Evolutionary conservation across 1,140 invertebrate genomes (phyloP).

Genomic region (Asobara japonica): DNA sequence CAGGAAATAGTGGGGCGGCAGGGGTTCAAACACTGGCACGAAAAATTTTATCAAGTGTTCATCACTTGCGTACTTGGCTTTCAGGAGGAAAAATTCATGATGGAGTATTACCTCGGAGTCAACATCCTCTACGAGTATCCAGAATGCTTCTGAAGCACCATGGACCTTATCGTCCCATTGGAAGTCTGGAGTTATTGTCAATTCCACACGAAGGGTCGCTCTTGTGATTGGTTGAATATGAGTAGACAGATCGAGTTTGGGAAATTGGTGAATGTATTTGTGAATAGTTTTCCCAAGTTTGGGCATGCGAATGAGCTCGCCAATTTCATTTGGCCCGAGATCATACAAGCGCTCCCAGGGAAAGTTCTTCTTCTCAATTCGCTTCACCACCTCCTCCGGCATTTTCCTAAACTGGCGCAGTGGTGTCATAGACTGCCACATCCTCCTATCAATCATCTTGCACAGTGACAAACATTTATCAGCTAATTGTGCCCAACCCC

Average conservation of each 20-base stretch:
- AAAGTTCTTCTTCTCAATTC: constrained; percentile 98
- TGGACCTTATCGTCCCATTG: constrained; percentile 99
- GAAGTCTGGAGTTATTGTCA: constrained; percentile 99
- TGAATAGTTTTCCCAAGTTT: constrained; percentile 98
- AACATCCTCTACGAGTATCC: constrained; percentile 99
- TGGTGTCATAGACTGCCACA: constrained; percentile 99
- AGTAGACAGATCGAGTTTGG: constrained; percentile 92
- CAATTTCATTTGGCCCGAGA: constrained; percentile 96
- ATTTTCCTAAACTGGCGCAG: constrained; percentile 97
- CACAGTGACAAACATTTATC: constrained; percentile 96
- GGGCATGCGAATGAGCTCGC: constrained; percentile 94
- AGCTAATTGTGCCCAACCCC: constrained; percentile 97
- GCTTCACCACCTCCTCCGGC: constrained; percentile 97
- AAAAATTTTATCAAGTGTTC: constrained; percentile 98
- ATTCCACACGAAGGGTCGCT: constrained; percentile 92
- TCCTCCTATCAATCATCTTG: constrained; percentile 98
- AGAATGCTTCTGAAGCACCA: constrained; percentile 96
- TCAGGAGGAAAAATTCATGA: constrained; percentile 97
- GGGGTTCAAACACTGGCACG: constrained; percentile 97
- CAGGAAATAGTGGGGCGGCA: constrained; percentile 98
- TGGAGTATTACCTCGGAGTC: constrained; percentile 96
- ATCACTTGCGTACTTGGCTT: constrained; percentile 93
- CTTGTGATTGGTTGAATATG: constrained; percentile 98
- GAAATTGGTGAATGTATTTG: constrained; percentile 98
- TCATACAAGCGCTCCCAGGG: constrained; percentile 96